Percentiles rank a stretch among this genome's conserved stretches.
Evolutionary conservation across 2,113 vertebrate species (phyloP).

Genomic region (Serilophus lunatus): DNA sequence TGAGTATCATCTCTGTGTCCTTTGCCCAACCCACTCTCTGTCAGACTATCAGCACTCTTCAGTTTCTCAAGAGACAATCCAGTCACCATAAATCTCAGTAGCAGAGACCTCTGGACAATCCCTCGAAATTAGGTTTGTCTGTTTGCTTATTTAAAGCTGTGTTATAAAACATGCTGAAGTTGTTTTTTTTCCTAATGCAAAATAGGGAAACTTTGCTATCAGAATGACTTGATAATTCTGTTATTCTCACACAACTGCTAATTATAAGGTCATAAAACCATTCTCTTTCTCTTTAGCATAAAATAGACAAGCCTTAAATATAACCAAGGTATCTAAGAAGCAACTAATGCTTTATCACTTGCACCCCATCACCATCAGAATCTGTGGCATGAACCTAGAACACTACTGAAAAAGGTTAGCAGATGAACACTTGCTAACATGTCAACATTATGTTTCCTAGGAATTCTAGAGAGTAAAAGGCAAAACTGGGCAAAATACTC

Average conservation of each 20-base stretch:
- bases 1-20: not conserved
- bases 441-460: not conserved
- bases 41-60: not conserved
- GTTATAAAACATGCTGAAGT: not conserved
- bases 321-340: constrained; percentile 13
- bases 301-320: constrained; percentile 8
- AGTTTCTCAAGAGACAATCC: not conserved
- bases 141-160: constrained; percentile 17
- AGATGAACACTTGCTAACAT: not conserved
- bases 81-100: not conserved
- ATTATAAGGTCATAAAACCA: constrained; percentile 32
- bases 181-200: not conserved
- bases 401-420: not conserved
- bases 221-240: constrained; percentile 8
- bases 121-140: not conserved
- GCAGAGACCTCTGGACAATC: not conserved
- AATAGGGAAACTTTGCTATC: not conserved
- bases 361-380: not conserved
- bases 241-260: constrained; percentile 3
- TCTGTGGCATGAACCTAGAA: not conserved
- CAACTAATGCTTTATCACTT: not conserved
- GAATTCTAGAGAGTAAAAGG: not conserved
- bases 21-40: not conserved
- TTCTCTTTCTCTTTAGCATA: not conserved
- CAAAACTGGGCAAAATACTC: not conserved